These are phyloP conservation scores for Keiferia lycopersicella DNA, from an alignment of 2,888 invertebrate species.

Conservation along the genomic window DNA sequence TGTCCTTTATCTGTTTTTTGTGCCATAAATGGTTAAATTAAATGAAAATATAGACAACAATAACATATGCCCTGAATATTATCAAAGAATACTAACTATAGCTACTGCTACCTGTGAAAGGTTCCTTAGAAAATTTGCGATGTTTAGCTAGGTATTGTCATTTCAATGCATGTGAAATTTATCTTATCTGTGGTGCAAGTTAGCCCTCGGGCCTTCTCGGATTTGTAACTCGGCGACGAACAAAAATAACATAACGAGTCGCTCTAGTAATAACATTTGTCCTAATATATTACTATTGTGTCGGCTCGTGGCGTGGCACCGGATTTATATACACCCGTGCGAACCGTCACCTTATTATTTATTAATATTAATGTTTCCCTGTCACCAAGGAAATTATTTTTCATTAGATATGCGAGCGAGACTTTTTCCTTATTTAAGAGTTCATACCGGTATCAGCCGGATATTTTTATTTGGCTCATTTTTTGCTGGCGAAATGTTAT, in stretches of 20 bases:
- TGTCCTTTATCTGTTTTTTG: too few species aligned
- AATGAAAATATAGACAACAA: too few species aligned
- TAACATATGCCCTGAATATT: too few species aligned
- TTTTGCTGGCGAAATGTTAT: neutral
- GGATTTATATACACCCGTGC: slow-evolving; percentile 73
- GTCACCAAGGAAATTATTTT: slow-evolving; percentile 70
- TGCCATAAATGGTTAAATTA: too few species aligned
- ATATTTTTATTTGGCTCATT: neutral
- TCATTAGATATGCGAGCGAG: slow-evolving; percentile 57
- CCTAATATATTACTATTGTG: slow-evolving; percentile 79
- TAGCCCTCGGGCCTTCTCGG: slow-evolving; percentile 45
- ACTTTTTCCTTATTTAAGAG: slow-evolving; percentile 17
- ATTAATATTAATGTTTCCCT: slow-evolving; percentile 71
- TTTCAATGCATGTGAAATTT: neutral
- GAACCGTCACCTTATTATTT: slow-evolving; percentile 72
- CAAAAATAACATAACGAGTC: slow-evolving; percentile 77
- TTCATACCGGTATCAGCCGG: neutral
- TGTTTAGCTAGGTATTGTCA: too few species aligned
- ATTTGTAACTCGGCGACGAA: slow-evolving; percentile 59
- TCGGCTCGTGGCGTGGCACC: slow-evolving; percentile 60
- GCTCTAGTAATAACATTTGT: slow-evolving; percentile 79
- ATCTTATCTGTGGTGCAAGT: neutral
- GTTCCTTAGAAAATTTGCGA: too few species aligned
- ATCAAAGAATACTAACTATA: too few species aligned
- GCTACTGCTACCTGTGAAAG: too few species aligned